Base-by-base conservation (phyloP, 2,888 invertebrate species). In the Microplitis deprimator region DNA sequence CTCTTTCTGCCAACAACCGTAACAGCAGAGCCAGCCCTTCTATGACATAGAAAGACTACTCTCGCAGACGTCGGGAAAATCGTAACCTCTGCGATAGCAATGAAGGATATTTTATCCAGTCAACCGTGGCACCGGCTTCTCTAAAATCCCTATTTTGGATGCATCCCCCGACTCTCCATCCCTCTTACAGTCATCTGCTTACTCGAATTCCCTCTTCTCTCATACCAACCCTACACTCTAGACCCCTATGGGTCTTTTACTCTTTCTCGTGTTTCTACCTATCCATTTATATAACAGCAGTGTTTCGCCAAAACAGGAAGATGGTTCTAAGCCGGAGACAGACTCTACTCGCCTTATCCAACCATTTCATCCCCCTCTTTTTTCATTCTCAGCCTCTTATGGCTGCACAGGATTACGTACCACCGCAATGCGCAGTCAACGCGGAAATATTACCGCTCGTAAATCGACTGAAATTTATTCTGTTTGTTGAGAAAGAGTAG, bases 111-210 rank as follows among this genome's bases (percentile, higher is more conserved):
- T 86, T 86, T 84, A 87, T 82, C 83, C 85, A 86, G 85, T 85
- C 83, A 84, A 85, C 81, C 85, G 84, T 84, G 84, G 79, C 81
- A 81, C 77, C 77, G 83, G 85, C 84, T 87, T 84, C 81, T 81
- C 79, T 80, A 81, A 85, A 87, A 87, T 87, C 87, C 86, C 86
- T 85, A 85, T 86, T 87, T 85, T 82, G 82, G 85, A 85, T 85
- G 83, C 84, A 82, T 80, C 73, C 75, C 76, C 76, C 73, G 77
- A 73, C 78, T 79, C 76, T 74, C 73, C 79, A 61, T 73, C 74
- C 76, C 77, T 75, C 69, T 78, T 75, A 62, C 73, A 61, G 75
- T 64, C 64, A 68, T 77, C 65, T 39, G 73, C n/a, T 71, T 65
- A 77, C 68, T 75, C 29, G 68, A 73, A 78, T 70, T 74, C 60